Conservation (phyloP, 2,797 vertebrate genomes). For the Botia almorhae region DNA sequence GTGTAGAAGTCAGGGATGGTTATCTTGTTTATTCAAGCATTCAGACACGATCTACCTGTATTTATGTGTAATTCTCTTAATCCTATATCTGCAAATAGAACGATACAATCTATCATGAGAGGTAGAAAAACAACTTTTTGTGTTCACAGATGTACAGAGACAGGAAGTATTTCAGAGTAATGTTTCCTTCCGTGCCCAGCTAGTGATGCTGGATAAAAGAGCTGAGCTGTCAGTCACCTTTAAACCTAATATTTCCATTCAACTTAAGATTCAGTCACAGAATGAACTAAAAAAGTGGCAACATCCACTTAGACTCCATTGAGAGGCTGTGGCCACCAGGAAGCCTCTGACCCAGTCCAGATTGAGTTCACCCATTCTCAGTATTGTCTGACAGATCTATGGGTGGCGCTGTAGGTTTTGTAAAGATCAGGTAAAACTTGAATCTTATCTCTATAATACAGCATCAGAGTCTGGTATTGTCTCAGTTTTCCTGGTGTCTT, state of each 20-base stretch:
- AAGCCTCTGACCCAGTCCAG: background rate
- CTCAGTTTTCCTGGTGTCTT: conserved; percentile 59
- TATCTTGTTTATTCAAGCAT: conserved; percentile 22
- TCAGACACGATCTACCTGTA: conserved; percentile 3
- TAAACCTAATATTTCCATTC: background rate
- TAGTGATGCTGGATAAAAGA: conserved; percentile 22
- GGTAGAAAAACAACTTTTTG: conserved; percentile 19
- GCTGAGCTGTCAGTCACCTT: background rate
- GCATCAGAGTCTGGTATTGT: conserved; percentile 56
- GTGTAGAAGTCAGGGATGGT: conserved; percentile 11
- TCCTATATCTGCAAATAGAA: conserved; percentile 17
- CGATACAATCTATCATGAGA: conserved; percentile 38
- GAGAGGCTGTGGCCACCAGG: background rate
- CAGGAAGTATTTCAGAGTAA: background rate
- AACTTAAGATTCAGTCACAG: background rate
- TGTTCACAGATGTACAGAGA: conserved; percentile 9
- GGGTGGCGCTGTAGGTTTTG: conserved; percentile 52
- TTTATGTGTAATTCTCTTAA: conserved; percentile 31
- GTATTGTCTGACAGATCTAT: conserved; percentile 39
- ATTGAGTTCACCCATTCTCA: background rate
- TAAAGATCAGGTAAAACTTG: conserved; percentile 59
- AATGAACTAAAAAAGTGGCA: background rate
- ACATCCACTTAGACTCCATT: background rate
- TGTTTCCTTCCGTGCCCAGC: background rate
- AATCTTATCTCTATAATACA: conserved; percentile 71